Conservation (phyloP, 2,797 vertebrate genomes). For the Clarias platycephalus region DNA sequence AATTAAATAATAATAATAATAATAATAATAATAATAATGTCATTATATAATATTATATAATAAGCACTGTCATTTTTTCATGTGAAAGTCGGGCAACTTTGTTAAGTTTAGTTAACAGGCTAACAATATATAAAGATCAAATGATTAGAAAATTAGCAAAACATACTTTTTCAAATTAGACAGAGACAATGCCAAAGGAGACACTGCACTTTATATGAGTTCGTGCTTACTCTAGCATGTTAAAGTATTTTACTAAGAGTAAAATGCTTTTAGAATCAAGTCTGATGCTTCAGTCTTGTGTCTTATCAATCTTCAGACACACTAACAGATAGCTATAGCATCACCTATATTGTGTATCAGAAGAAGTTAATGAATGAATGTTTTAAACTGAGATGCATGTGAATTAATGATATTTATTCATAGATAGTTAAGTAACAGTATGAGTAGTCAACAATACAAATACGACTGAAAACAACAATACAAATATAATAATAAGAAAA, state of each 20-base stretch:
- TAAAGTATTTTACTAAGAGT: neutral
- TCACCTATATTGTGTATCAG: neutral
- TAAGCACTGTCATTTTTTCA: neutral
- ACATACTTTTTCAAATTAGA: neutral
- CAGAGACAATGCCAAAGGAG: neutral
- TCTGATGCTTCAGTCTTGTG: neutral
- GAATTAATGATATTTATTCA: neutral
- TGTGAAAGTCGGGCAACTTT: neutral
- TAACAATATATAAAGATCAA: too few relatives aligned
- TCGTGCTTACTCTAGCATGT: neutral
- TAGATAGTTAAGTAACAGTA: neutral
- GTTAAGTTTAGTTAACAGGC: too few relatives aligned
- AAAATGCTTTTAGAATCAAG: neutral
- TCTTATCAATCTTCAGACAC: neutral
- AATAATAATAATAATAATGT: too few relatives aligned
- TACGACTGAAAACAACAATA: neutral
- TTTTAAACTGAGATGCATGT: neutral
- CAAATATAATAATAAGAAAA: neutral
- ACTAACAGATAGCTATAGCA: neutral
- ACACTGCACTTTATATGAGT: neutral
- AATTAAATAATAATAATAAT: too few relatives aligned
- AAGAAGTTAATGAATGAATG: neutral
- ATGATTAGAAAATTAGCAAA: too few relatives aligned
- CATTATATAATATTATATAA: too few relatives aligned
- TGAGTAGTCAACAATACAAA: neutral